Evolutionary conservation across 1,140 invertebrate species (phyloP).

Genomic region (Mya arenaria): DNA sequence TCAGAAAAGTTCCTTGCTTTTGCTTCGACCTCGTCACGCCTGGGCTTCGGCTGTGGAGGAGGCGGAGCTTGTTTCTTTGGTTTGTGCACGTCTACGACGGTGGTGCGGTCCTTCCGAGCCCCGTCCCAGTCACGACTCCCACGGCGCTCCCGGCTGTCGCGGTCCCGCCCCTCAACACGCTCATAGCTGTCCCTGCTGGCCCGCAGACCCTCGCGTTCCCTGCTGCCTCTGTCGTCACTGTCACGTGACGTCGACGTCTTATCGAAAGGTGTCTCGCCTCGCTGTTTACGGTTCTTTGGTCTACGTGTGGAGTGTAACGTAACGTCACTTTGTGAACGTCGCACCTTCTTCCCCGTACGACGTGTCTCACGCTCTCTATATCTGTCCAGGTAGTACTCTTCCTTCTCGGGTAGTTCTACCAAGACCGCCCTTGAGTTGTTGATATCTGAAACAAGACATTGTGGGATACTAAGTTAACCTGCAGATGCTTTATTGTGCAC

Average conservation of each 20-base stretch:
- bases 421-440: slow-evolving; percentile 45
- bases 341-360: slow-evolving; percentile 51
- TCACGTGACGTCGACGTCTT: slow-evolving; percentile 7
- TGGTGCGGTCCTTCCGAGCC: neutral
- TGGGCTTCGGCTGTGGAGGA: slow-evolving; percentile 33
- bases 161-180: neutral
- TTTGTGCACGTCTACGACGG: slow-evolving; percentile 33
- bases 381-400: slow-evolving; percentile 40
- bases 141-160: neutral
- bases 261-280: slow-evolving; percentile 43
- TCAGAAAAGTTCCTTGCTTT: slow-evolving; percentile 10
- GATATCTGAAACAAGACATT: slow-evolving; percentile 18
- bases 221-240: slow-evolving; percentile 28
- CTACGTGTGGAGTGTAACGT: slow-evolving; percentile 47
- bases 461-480: too few species aligned
- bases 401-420: slow-evolving; percentile 21
- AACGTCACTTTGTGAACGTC: slow-evolving; percentile 53
- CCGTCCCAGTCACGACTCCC: slow-evolving; percentile 18
- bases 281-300: slow-evolving; percentile 50
- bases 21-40: neutral
- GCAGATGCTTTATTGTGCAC: too few species aligned
- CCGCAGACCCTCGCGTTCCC: neutral
- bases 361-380: slow-evolving; percentile 47
- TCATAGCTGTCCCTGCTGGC: slow-evolving; percentile 28
- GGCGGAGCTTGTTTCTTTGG: slow-evolving; percentile 37